phyloP scores from a whole-genome alignment of 2,113 vertebrate species.

The Etheostoma spectabile region DNA sequence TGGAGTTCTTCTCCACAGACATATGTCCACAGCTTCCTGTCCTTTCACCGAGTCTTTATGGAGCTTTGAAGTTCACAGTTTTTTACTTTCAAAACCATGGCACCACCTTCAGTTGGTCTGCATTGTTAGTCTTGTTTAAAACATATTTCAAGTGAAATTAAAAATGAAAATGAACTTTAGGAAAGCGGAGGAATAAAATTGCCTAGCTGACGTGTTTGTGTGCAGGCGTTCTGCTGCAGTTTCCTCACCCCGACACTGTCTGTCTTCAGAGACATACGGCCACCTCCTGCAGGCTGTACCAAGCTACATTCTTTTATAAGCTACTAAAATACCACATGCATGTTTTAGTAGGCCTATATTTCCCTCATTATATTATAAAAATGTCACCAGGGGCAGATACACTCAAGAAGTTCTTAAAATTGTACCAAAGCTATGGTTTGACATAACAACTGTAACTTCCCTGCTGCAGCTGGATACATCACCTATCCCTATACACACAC shows the following conservation, averaged over 20 bases:
- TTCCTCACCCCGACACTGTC: constrained; percentile 1
- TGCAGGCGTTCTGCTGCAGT: constrained; percentile 19
- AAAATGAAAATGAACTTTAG: not conserved
- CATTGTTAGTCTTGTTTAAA: not conserved
- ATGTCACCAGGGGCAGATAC: too few relatives aligned
- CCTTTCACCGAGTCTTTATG: not conserved
- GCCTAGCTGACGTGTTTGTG: not conserved
- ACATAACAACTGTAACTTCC: not conserved
- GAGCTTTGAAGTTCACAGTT: not conserved
- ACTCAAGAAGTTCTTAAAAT: not conserved
- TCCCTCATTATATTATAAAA: not conserved
- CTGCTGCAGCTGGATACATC: not conserved
- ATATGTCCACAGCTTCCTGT: not conserved
- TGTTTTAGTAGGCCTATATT: not conserved
- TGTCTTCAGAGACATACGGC: constrained; percentile 7
- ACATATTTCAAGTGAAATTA: not conserved
- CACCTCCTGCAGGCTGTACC: not conserved
- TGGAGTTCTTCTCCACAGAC: not conserved
- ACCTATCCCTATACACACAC: too few relatives aligned
- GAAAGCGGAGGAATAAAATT: not conserved
- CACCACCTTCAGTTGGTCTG: not conserved
- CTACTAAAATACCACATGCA: not conserved
- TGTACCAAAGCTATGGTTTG: not conserved
- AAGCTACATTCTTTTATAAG: not conserved
- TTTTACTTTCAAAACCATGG: not conserved